phyloP scores from a whole-genome alignment of 1,140 invertebrate genomes.

The Drosophila mojavensis region DNA sequence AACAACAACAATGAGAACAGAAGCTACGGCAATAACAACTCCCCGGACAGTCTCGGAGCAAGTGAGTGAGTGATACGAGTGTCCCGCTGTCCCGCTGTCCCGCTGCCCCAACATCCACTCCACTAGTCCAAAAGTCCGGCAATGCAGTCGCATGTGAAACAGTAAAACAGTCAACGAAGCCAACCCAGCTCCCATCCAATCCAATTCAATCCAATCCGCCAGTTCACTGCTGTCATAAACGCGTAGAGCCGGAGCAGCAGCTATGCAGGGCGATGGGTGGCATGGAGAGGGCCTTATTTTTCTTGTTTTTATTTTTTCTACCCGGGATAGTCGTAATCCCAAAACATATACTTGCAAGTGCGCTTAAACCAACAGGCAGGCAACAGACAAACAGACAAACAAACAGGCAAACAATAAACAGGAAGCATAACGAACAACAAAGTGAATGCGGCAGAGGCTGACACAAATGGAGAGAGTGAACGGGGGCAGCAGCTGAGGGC shows the following conservation, averaged over 20 bases:
- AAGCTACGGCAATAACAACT: slow-evolving; percentile 17
- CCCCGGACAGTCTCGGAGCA: slow-evolving; percentile 39
- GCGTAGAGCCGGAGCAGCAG: neutral
- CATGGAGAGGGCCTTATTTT: neutral
- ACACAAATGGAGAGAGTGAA: too few relatives aligned
- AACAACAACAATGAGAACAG: slow-evolving; percentile 5
- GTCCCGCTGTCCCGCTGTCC: slow-evolving; percentile 8
- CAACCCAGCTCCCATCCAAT: slow-evolving; percentile 2
- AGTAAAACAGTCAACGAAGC: slow-evolving; percentile 18
- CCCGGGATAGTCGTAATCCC: slow-evolving; percentile 58
- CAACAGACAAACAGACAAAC: slow-evolving; percentile 11
- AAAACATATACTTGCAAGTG: slow-evolving; percentile 74
- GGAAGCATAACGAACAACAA: slow-evolving; percentile 62
- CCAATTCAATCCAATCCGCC: slow-evolving; percentile 24
- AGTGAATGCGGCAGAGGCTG: slow-evolving; percentile 27
- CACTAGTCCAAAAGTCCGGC: slow-evolving; percentile 4
- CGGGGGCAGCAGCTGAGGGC: neutral
- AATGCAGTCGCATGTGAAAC: slow-evolving; percentile 29
- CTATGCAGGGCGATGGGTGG: neutral
- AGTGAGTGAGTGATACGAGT: slow-evolving; percentile 40
- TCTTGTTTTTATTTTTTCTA: neutral
- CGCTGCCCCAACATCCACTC: slow-evolving; percentile 12
- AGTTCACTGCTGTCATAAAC: slow-evolving; percentile 44
- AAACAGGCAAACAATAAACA: slow-evolving; percentile 59
- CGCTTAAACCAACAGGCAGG: slow-evolving; percentile 47